Conservation (phyloP, 1,140 invertebrate genomes). For the Sesamia nonagrioides region DNA sequence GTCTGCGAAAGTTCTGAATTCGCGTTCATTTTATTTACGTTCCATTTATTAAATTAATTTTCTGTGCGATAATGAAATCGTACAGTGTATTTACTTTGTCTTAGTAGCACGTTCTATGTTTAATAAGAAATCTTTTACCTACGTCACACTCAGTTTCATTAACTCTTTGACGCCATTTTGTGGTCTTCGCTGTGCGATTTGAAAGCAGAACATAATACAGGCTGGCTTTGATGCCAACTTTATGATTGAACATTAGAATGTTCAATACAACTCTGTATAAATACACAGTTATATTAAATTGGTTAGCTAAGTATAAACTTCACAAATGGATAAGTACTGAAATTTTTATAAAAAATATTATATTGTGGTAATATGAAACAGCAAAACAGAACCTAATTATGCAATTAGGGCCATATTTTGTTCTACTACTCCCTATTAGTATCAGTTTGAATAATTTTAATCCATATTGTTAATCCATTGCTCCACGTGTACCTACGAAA, state of each 20-base stretch:
- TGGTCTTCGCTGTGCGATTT: not conserved
- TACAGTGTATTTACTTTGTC: conserved; percentile 10
- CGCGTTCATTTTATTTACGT: conserved; percentile 10
- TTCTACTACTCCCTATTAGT: no score
- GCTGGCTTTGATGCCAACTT: not conserved
- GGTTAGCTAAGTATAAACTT: no score
- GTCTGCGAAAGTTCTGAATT: not conserved
- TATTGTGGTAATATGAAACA: no score
- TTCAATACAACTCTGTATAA: no score
- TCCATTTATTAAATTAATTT: conserved; percentile 39
- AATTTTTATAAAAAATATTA: no score
- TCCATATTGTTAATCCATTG: no score
- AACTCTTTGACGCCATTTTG: not conserved
- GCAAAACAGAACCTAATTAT: no score
- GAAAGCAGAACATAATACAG: not conserved
- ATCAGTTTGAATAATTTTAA: no score
- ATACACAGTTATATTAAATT: no score
- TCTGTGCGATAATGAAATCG: conserved; percentile 12
- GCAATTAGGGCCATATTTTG: no score
- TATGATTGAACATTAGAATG: not conserved
- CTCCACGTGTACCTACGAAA: no score
- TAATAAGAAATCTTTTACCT: conserved; percentile 4
- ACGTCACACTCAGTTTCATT: not conserved
- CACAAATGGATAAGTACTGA: no score
- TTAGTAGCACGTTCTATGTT: not conserved